These are phyloP conservation scores for Cherax destructor DNA, from an alignment of 1,140 invertebrate species.

Conservation along the genomic window DNA sequence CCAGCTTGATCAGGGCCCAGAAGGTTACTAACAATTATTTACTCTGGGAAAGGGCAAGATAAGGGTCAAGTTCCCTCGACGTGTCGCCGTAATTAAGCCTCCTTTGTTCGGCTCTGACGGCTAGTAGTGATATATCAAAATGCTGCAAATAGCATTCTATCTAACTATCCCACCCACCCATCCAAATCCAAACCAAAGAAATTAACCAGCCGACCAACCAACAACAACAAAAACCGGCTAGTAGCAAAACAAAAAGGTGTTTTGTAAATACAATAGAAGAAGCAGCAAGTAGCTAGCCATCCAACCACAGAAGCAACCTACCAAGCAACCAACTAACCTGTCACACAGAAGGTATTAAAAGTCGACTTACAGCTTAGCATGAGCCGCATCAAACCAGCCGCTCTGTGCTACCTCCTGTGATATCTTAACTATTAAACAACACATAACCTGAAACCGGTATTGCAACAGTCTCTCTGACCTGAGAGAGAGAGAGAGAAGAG, in stretches of 20 bases:
- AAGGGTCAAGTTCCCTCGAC: slow-evolving; percentile 4
- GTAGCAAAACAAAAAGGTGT: too few relatives aligned
- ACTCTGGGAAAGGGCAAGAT: neutral
- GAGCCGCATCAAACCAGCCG: too few relatives aligned
- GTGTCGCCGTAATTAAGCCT: slow-evolving; percentile 25
- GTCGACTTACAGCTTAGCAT: too few relatives aligned
- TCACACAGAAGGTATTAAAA: too few relatives aligned
- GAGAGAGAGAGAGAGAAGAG: neutral
- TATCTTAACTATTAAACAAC: neutral
- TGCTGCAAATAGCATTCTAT: neutral
- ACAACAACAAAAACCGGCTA: too few relatives aligned
- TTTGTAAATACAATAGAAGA: too few relatives aligned
- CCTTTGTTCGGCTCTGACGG: slow-evolving; percentile 22
- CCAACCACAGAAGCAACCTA: too few relatives aligned
- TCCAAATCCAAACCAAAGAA: too few relatives aligned
- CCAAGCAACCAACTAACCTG: too few relatives aligned
- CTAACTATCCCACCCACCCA: too few relatives aligned
- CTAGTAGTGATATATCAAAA: slow-evolving; percentile 12
- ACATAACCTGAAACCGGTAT: neutral
- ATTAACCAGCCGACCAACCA: too few relatives aligned
- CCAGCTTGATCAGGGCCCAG: neutral
- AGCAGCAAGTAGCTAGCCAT: too few relatives aligned
- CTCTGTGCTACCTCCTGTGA: neutral
- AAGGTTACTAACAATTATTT: slow-evolving; percentile 15
- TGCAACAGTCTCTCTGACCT: neutral